A percentile compares a stretch with the other conserved stretches of the same genome.
These are phyloP conservation scores for Cavia porcellus DNA, from an alignment of 2,113 vertebrate genomes.

Conservation along the genomic window DNA sequence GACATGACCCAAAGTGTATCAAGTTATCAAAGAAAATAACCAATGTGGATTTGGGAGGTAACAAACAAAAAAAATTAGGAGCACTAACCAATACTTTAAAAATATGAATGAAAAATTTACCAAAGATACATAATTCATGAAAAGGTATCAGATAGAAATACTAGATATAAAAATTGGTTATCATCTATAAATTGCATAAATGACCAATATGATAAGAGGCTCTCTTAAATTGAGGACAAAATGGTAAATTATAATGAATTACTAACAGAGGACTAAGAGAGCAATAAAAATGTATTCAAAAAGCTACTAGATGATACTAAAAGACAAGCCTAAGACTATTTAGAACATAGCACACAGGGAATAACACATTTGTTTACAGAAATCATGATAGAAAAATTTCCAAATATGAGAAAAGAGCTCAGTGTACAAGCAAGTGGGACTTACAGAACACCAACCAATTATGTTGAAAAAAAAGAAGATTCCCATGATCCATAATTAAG, in stretches of 20 bases:
- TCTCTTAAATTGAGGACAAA: neutral
- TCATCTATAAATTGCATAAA: neutral
- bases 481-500: neutral
- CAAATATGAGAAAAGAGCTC: neutral
- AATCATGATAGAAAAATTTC: neutral
- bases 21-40: neutral
- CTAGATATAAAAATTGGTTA: neutral
- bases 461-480: neutral
- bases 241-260: neutral
- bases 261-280: neutral
- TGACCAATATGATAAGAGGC: neutral
- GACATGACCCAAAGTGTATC: neutral
- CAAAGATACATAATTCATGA: neutral
- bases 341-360: neutral
- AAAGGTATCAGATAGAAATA: neutral
- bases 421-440: neutral
- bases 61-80: neutral
- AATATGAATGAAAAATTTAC: neutral
- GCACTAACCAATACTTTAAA: neutral
- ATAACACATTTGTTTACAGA: neutral
- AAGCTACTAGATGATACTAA: neutral
- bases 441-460: neutral
- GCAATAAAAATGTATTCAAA: neutral
- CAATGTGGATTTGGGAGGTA: neutral
- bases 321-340: neutral